A percentile compares a stretch with the other conserved stretches of the same genome.
These are phyloP conservation scores for Sebastolobus altivelis DNA, from an alignment of 2,797 vertebrate genomes.

Conservation along the genomic window DNA sequence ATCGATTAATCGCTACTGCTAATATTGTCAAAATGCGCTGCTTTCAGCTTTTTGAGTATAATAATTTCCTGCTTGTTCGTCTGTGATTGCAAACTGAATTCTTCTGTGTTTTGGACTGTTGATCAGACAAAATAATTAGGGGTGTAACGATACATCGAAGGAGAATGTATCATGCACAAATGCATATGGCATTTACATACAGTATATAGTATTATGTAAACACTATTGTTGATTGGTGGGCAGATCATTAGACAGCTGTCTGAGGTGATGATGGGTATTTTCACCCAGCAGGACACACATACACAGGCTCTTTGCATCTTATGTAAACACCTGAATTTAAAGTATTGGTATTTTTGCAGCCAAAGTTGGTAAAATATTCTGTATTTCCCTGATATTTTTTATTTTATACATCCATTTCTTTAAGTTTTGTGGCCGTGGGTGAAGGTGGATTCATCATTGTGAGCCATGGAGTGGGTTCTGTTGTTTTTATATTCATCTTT, in stretches of 20 bases:
- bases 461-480: background rate
- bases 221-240: background rate
- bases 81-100: background rate
- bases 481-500: slow-evolving; percentile 18
- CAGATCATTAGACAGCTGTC: slow-evolving; percentile 1
- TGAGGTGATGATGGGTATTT: slow-evolving; percentile 1
- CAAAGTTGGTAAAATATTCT: background rate
- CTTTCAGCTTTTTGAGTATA: background rate
- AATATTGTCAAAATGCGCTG: accelerated
- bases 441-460: background rate
- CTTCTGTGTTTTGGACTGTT: background rate
- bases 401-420: background rate
- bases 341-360: accelerated
- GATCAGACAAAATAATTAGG: background rate
- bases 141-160: background rate
- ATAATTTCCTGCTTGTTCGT: background rate
- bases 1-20: background rate
- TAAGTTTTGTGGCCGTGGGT: too few species aligned
- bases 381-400: background rate
- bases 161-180: background rate
- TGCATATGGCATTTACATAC: background rate
- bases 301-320: background rate
- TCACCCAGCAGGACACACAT: background rate
- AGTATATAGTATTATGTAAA: background rate
- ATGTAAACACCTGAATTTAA: background rate